Conservation (phyloP, 2,797 vertebrate species). For the Crax fasciolata region DNA sequence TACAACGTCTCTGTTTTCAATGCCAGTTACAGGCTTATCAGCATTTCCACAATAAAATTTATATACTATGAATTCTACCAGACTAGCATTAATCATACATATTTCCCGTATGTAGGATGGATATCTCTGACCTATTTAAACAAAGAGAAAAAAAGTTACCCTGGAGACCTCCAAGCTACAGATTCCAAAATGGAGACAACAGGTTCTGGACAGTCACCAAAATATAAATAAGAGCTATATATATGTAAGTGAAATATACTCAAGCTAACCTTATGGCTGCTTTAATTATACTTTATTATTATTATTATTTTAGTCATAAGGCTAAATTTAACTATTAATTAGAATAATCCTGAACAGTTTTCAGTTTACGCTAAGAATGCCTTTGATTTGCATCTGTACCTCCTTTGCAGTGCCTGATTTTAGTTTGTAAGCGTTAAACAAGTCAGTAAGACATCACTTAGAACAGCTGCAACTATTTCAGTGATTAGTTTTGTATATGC, state of each 20-base stretch:
- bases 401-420: background rate
- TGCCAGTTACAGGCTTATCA: background rate
- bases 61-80: background rate
- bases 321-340: background rate
- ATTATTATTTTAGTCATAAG: background rate
- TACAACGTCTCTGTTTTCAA: conserved; percentile 7
- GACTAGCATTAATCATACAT: background rate
- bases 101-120: background rate
- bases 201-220: background rate
- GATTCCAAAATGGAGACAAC: background rate
- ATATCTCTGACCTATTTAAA: background rate
- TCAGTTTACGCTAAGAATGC: background rate
- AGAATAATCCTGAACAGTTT: background rate
- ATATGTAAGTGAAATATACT: background rate
- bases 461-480: background rate
- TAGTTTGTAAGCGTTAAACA: background rate
- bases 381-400: background rate
- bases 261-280: background rate
- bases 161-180: background rate
- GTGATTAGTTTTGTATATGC: background rate
- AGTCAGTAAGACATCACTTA: background rate
- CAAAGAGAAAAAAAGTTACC: background rate
- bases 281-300: background rate
- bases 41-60: conserved; percentile 19
- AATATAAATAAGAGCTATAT: background rate